Evolutionary conservation across 2,888 invertebrate species (phyloP), one percentile per base, ranked within the genome.

Genomic region (Ennomos fuscantarius): DNA sequence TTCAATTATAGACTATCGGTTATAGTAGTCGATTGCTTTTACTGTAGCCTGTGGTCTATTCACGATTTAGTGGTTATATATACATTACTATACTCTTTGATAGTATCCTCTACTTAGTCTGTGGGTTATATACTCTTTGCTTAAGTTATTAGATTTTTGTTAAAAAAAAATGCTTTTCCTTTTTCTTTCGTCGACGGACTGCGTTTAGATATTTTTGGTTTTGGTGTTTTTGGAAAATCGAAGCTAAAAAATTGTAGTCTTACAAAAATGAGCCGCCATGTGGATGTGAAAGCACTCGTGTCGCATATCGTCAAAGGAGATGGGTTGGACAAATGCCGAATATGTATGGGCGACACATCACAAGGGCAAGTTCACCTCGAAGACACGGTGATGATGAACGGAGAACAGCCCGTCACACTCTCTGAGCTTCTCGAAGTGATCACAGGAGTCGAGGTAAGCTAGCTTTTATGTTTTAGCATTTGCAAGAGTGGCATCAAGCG

Each of bases 251-350:
- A 37, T 40, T n/a, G 8, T 13, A 46, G 55, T 34, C 43, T 24
- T 41, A 32, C 35, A 24, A 81, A 66, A 69, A 91, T 89, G 89
- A 84, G 67, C 56, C 82, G 86, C 15, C 82, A 89, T 81, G 83
- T 92, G 37, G 86, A 92, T 63, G 72, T 91, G 36, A 92, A 89
- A 63, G 88, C 91, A 8, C 74, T 92, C 56, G 81, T 92, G 57
- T 89, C 91, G n/a, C 91, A 92, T 66, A 86, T 92, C 59, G 82
- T 91, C 31, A 78, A 81, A 57, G 90, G 91, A 62, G 91, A 92
- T 65, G 92, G 92, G 2, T 72, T 77, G 40, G 84, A 91, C 56
- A 87, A 81, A 82, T 92, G 91, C 67, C 78, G 91, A 70, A 91
- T 91, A 66, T 92, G 92, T 63, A 84, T 92, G 88, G 90, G 91